Percentiles rank a stretch among this genome's conserved stretches.
Evolutionary conservation across 92 coral and sea anemone species (phyloP).

Genomic region (Bergia puertoricense): DNA sequence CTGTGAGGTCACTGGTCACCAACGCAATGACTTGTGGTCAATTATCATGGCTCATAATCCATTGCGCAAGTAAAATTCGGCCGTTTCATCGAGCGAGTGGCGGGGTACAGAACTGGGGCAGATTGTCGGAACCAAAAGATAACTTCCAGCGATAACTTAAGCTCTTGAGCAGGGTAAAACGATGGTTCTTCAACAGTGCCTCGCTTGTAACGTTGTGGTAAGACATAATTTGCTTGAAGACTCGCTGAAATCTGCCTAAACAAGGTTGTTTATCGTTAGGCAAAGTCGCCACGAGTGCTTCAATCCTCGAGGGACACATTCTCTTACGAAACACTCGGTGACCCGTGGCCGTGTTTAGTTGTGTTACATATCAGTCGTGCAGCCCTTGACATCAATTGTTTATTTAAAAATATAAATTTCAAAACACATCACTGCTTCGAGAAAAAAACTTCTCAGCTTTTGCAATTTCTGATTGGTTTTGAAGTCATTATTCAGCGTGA

Average conservation of each 20-base stretch:
- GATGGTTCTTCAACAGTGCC: conserved; percentile 30
- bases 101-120: not conserved
- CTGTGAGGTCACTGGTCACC: conserved; percentile 27
- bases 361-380: not conserved
- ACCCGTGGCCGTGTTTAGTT: not conserved
- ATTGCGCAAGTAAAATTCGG: conserved; percentile 22
- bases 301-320: not conserved
- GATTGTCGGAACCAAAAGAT: not conserved
- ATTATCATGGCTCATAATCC: conserved; percentile 7
- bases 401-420: not conserved
- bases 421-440: not conserved
- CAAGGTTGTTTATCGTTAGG: not conserved
- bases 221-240: not conserved
- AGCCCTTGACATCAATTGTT: not conserved
- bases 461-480: not conserved
- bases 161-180: not conserved
- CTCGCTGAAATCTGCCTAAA: not conserved
- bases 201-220: conserved; percentile 31
- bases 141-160: not conserved
- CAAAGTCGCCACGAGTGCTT: not conserved
- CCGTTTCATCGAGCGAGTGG: conserved; percentile 26
- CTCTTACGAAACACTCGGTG: not conserved
- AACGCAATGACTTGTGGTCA: conserved; percentile 31
- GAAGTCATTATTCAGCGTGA: conserved; percentile 4
- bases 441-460: not conserved